These are phyloP conservation scores for Pocillopora grandis DNA, from an alignment of 92 coral and sea anemone species.

Conservation along the genomic window DNA sequence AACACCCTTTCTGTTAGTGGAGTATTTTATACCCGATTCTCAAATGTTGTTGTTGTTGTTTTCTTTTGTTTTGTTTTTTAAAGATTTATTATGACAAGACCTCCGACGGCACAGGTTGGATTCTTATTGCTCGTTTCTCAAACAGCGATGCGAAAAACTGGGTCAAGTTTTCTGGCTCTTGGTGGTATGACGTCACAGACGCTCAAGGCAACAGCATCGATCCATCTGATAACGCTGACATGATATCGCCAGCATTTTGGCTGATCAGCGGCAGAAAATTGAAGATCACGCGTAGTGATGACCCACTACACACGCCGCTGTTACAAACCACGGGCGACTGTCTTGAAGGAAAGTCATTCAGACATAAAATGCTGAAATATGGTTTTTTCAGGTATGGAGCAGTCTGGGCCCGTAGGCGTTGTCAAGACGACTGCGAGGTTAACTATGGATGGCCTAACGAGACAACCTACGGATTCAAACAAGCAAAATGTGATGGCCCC, in stretches of 20 bases:
- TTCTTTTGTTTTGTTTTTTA: neutral
- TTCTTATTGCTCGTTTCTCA: neutral
- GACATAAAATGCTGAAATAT: neutral
- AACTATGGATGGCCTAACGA: conserved; percentile 18
- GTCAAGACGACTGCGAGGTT: neutral
- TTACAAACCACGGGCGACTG: conserved; percentile 24
- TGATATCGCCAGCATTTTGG: neutral
- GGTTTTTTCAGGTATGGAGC: conserved; percentile 16
- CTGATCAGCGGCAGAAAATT: neutral
- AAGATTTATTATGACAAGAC: neutral
- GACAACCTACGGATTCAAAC: neutral
- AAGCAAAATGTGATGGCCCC: neutral
- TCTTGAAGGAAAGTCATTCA: conserved; percentile 14
- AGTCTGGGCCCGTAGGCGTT: neutral
- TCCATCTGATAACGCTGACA: neutral
- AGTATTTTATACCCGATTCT: too few species aligned
- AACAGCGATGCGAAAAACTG: neutral
- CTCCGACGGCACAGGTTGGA: neutral
- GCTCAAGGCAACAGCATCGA: neutral
- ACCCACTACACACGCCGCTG: neutral
- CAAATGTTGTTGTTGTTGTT: too few species aligned
- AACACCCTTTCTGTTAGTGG: too few species aligned
- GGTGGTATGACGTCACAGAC: neutral
- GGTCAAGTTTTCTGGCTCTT: neutral
- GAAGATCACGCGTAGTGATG: conserved; percentile 20